Evolutionary conservation across 2,888 invertebrate genomes (phyloP), one percentile per base, ranked within the genome.

Genomic region (Oeneis ivallda): DNA sequence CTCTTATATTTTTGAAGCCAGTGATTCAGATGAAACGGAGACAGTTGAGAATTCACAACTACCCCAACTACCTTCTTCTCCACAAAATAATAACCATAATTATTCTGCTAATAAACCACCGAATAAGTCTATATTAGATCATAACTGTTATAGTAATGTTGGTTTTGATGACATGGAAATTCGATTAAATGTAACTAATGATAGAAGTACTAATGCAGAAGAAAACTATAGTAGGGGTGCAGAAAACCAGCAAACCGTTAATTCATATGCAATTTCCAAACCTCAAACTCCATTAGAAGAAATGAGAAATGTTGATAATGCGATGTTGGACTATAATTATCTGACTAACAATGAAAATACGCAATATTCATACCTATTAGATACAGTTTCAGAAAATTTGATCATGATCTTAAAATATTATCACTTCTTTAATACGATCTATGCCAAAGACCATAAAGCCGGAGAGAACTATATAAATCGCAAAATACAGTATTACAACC

Each of bases 401-500:
- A 58, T 69, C 53, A 9, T 41, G 26, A 32, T 69, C 41, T 45
- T 59, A n/a, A 62, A 67, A 54, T 62, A 9, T 43, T 54, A 50
- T 45, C 54, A 45, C 32, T n/a, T 26, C 10, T 34, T 13, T 34
- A 34, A n/a, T 58, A 34, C n/a, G 10, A 19, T 6, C 3, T 49
- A 11, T 58, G n/a, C 6, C n/a, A n/a, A 37, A n/a, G 39, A 45
- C 8, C 39, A 39, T 32, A 53, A 1, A 2, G 26, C 26, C 52
- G 13, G 4, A 3, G 19, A 41, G 10, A 34, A 39, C 10, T 19
- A 61, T 65, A 10, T 43, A 3, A 37, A 62, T 19, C 60, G 71
- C 2, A 83, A 79, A 72, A 15, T 50, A 2, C 70, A 78, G 62
- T 76, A 74, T 63, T 85, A 77, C 66, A 72, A 76, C 60, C 61